phyloP scores from a whole-genome alignment of 2,888 invertebrate species.

The Escarpia spicata region DNA sequence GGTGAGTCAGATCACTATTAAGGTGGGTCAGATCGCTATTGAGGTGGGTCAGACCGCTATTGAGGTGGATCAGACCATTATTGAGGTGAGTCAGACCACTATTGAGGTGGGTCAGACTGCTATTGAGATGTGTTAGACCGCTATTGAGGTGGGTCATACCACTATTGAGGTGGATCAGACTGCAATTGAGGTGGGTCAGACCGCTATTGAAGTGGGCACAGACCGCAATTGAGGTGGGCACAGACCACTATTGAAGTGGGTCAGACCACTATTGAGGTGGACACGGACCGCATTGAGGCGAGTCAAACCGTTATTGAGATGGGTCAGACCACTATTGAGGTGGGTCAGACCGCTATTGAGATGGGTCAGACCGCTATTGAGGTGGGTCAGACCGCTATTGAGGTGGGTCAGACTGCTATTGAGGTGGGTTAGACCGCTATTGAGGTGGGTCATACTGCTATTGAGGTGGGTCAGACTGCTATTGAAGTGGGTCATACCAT shows the following conservation, averaged over 20 bases:
- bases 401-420: background rate
- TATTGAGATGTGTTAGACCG: background rate
- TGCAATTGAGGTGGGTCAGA: background rate
- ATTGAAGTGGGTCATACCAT: no score
- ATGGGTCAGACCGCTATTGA: background rate
- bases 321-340: background rate
- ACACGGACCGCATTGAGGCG: background rate
- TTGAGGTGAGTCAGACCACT: background rate
- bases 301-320: background rate
- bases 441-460: no score
- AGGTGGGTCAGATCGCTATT: no score
- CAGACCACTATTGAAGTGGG: background rate
- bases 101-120: background rate
- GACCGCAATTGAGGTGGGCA: background rate
- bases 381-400: background rate
- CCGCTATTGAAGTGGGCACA: background rate
- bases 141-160: background rate
- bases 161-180: background rate
- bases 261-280: background rate
- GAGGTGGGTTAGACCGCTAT: no score
- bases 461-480: no score
- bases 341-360: background rate
- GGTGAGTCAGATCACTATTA: background rate
- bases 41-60: background rate
- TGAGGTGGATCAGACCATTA: background rate